Conservation (phyloP, 2,113 vertebrate species). For the Microcebus jonahi region DNA sequence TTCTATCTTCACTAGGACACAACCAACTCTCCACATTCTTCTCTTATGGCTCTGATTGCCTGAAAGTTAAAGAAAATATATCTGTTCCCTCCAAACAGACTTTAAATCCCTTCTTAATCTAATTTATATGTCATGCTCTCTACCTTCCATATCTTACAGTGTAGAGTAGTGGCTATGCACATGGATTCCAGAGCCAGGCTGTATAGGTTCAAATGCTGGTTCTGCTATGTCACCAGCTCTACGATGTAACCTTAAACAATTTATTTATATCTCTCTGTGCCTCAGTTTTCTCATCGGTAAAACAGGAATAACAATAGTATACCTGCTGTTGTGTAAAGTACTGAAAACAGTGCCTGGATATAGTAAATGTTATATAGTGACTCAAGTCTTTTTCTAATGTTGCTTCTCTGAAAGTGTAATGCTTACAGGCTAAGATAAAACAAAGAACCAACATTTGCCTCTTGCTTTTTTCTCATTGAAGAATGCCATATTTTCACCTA, state of each 20-base stretch:
- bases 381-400: not conserved
- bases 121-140: not conserved
- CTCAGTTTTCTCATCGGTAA: constrained; percentile 20
- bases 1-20: constrained; percentile 40
- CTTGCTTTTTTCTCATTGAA: not conserved
- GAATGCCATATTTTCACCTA: not conserved
- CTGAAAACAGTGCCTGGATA: not conserved
- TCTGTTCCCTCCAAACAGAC: not conserved
- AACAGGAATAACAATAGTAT: not conserved
- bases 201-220: not conserved
- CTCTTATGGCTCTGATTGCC: not conserved
- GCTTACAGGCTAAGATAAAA: not conserved
- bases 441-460: not conserved
- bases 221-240: not conserved
- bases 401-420: not conserved
- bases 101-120: constrained; percentile 26
- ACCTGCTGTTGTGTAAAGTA: not conserved
- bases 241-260: not conserved
- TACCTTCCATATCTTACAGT: not conserved
- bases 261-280: constrained; percentile 19
- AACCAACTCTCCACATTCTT: constrained; percentile 9
- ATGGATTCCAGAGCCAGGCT: not conserved
- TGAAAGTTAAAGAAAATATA: constrained; percentile 57
- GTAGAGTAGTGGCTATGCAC: not conserved
- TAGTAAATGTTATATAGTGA: not conserved